phyloP scores from a whole-genome alignment of 2,888 invertebrate species.

The Mellilla xanthometata region DNA sequence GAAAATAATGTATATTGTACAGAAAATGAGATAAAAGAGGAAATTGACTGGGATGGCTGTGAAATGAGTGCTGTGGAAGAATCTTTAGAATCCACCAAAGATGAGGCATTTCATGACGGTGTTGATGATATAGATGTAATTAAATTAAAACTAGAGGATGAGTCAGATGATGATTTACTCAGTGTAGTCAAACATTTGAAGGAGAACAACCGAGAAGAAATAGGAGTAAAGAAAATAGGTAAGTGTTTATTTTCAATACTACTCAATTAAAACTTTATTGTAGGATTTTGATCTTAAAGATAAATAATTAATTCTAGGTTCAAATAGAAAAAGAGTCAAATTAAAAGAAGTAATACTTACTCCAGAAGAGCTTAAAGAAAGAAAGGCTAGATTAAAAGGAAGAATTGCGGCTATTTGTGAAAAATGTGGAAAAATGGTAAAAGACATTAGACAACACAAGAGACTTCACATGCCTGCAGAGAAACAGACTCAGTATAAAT shows the following conservation, averaged over 20 bases:
- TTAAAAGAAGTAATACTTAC: background rate
- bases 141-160: slow-evolving; percentile 17
- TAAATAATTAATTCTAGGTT: too few relatives aligned
- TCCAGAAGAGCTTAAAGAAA: slow-evolving; percentile 30
- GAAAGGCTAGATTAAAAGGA: slow-evolving; percentile 20
- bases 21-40: slow-evolving; percentile 1
- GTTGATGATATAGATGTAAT: slow-evolving; percentile 9
- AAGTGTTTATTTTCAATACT: too few relatives aligned
- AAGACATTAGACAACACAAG: slow-evolving; percentile 53
- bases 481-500: slow-evolving; percentile 42
- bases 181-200: slow-evolving; percentile 54
- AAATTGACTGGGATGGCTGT: background rate
- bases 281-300: too few relatives aligned
- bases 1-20: background rate
- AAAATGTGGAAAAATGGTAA: slow-evolving; percentile 61
- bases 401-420: slow-evolving; percentile 49
- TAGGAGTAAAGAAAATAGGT: too few relatives aligned
- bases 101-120: background rate
- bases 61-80: slow-evolving; percentile 5
- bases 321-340: too few relatives aligned
- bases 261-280: too few relatives aligned
- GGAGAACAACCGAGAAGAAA: background rate
- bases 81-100: background rate
- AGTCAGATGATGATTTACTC: slow-evolving; percentile 57
- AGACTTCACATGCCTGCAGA: slow-evolving; percentile 43